These are phyloP conservation scores for Avahi laniger DNA, from an alignment of 2,797 vertebrate species.

Conservation along the genomic window DNA sequence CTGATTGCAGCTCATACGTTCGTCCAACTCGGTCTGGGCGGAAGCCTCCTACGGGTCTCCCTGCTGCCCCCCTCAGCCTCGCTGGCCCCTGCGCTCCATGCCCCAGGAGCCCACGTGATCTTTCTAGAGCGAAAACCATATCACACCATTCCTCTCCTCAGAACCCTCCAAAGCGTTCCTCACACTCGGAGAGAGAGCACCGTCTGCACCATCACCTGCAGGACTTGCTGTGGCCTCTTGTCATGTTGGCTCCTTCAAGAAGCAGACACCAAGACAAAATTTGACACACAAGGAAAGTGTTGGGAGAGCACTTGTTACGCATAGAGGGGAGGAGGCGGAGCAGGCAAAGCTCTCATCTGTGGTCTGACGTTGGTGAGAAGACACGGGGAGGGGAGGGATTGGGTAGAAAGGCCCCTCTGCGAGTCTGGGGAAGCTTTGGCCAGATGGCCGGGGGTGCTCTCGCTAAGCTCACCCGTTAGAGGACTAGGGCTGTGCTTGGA, in stretches of 20 bases:
- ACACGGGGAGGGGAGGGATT: no score
- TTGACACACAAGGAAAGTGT: accelerated
- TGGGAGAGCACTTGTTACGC: no score
- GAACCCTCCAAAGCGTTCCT: not conserved
- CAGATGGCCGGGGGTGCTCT: not conserved
- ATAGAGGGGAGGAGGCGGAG: not conserved
- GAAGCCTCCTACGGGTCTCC: no score
- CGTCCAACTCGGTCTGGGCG: no score
- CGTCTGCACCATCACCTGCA: not conserved
- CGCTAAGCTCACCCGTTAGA: not conserved
- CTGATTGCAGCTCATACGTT: not conserved
- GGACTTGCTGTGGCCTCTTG: not conserved
- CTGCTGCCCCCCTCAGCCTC: not conserved
- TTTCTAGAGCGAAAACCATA: not conserved
- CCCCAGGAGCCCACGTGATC: not conserved
- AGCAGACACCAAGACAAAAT: not conserved
- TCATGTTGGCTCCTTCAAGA: not conserved
- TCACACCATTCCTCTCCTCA: not conserved
- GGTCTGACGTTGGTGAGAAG: not conserved
- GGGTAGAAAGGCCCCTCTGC: not conserved
- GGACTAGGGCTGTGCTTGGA: accelerated
- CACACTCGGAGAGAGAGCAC: not conserved
- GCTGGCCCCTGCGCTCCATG: accelerated
- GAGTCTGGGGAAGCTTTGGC: not conserved
- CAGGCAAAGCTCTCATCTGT: accelerated